Percentiles rank a stretch among this genome's conserved stretches.
phyloP scores from a whole-genome alignment of 2,797 vertebrate species.

The Oryzias sinensis region DNA sequence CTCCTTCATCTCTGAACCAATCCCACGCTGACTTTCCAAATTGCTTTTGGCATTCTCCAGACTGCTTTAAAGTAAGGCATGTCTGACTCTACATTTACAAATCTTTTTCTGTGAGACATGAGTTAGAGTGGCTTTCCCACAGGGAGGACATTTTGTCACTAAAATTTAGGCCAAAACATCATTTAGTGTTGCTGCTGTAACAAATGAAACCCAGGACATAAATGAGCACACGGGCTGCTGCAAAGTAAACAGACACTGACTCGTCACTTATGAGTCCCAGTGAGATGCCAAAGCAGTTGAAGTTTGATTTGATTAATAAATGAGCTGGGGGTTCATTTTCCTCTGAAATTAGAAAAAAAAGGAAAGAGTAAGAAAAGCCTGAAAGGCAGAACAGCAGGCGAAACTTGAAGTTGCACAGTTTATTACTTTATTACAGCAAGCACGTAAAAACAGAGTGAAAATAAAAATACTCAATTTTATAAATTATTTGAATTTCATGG shows the following conservation, averaged over 20 bases:
- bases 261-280: background rate
- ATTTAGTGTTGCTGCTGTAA: background rate
- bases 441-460: too few species aligned
- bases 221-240: background rate
- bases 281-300: conserved; percentile 3
- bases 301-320: conserved; percentile 9
- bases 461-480: too few species aligned
- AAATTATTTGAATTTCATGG: too few species aligned
- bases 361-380: too few species aligned
- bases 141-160: background rate
- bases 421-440: too few species aligned
- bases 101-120: background rate
- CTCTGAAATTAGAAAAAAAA: too few species aligned
- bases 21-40: conserved; percentile 1
- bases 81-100: background rate
- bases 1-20: background rate
- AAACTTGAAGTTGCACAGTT: too few species aligned
- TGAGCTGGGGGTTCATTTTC: background rate
- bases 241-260: background rate
- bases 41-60: background rate
- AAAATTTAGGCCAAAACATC: background rate
- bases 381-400: too few species aligned
- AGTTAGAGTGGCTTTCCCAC: background rate
- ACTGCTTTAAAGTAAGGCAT: background rate
- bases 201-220: background rate